Percentiles rank a stretch among this genome's conserved stretches.
Evolutionary conservation across 2,797 vertebrate genomes (phyloP).

Genomic region (Sebastes trivittatus): DNA sequence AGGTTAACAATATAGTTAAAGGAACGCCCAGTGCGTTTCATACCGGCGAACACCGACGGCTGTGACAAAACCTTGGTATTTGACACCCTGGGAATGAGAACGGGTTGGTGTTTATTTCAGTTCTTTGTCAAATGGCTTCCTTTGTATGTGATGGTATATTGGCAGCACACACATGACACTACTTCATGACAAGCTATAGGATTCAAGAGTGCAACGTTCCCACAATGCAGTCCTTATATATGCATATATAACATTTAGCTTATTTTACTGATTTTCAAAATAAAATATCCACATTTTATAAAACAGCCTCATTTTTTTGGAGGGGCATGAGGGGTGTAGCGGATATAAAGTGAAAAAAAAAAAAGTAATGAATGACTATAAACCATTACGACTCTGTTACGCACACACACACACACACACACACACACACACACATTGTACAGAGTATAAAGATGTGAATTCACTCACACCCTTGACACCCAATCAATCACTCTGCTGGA

Average conservation of each 20-base stretch:
- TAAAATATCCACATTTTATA: background rate
- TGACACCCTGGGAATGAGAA: no score
- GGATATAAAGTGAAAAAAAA: background rate
- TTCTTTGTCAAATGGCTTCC: no score
- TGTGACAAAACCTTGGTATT: no score
- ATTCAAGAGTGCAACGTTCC: background rate
- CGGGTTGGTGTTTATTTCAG: background rate
- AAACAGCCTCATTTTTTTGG: background rate
- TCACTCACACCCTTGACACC: conserved; percentile 22
- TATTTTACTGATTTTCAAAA: background rate
- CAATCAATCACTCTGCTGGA: conserved; percentile 55
- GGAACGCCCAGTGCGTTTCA: no score
- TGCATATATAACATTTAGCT: background rate
- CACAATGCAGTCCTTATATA: background rate
- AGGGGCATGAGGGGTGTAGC: background rate
- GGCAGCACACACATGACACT: background rate
- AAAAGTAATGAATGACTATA: background rate
- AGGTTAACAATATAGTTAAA: no score
- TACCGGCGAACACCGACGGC: no score
- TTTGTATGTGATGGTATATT: background rate
- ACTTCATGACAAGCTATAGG: background rate
- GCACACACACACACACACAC: background rate
- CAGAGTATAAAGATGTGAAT: conserved; percentile 10
- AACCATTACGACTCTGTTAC: background rate
- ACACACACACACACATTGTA: background rate